Evolutionary conservation across 2,888 invertebrate species (phyloP), one percentile per base, ranked within the genome.

Genomic region (Ypsolopha sequella): DNA sequence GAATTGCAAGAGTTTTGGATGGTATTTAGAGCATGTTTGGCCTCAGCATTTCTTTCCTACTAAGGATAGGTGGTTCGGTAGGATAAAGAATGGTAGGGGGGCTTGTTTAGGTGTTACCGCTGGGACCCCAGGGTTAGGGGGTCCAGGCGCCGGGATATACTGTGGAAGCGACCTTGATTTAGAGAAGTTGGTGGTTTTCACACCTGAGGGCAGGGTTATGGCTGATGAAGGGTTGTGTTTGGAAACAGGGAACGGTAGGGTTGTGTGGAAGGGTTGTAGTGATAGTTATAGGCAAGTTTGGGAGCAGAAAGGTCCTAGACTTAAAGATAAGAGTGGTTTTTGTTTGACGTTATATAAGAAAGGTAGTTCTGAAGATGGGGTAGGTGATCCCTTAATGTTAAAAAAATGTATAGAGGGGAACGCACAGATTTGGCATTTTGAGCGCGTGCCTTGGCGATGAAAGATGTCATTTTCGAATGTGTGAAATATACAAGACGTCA

Each of bases 11-110:
- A 90, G 90, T 59, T 98, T 98, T 66, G 89, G 91, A 50, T 98
- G 98, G 98, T 99, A 97, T 75, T 86, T 99, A 60, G 91, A 95
- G 51, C 95, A 95, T 64, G 91, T 99, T 33, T 99, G 98, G 96
- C 97, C 97, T 0, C 95, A 98, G 68, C 94, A 99, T 69, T 99
- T 98, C 73, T 94, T 99, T 65, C 99, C 99, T 0, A 92, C 91
- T 35, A 89, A 93, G 1, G 92, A 93, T 59, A 88, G 95, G 57
- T 95, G 96, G 82, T 96, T 99, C 69, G 99, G 98, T 38, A 91
- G 94, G 81, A 96, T 97, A 44, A 74, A 74, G 46, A 91, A 89
- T 51, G 75, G 74, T 6, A 70, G 65, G 47, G 85, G 80, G 1
- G 73, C 73, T 44, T 86, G 86, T 61, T 64, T 86, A 45, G 82